Conservation (phyloP, 35 echinoderm and acorn worm genomes). For the Apostichopus parvimensis region DNA sequence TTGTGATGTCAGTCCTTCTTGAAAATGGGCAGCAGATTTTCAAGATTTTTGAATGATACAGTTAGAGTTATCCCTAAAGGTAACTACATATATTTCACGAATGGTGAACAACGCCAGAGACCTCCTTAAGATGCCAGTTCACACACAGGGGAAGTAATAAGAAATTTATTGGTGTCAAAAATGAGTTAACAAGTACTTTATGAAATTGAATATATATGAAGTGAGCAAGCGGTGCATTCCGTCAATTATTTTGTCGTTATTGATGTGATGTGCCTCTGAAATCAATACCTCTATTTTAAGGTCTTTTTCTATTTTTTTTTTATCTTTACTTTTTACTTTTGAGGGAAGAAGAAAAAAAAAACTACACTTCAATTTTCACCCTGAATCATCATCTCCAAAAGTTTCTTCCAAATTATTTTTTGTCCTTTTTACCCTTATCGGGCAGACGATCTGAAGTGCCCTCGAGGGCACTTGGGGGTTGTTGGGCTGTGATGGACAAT, state of each 20-base stretch:
- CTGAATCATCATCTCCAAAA: slow-evolving; percentile 9
- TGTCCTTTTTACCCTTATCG: not conserved
- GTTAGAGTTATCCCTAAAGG: too few species aligned
- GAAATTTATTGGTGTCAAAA: too few species aligned
- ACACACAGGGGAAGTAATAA: too few species aligned
- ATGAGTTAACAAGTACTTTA: too few species aligned
- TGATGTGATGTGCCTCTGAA: not conserved
- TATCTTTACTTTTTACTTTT: not conserved
- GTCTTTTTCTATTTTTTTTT: not conserved
- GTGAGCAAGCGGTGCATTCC: not conserved
- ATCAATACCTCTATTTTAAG: slow-evolving; percentile 15
- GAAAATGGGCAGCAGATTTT: too few species aligned
- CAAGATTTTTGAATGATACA: too few species aligned
- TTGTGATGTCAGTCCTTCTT: too few species aligned
- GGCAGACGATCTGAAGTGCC: not conserved
- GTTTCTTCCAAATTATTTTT: not conserved
- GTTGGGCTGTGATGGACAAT: slow-evolving; percentile 16
- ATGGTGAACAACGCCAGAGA: too few species aligned
- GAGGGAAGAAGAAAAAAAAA: not conserved
- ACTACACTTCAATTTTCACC: not conserved
- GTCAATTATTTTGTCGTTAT: not conserved
- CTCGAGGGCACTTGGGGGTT: not conserved
- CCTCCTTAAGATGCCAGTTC: too few species aligned
- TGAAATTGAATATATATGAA: too few species aligned
- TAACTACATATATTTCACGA: too few species aligned